Base-by-base conservation (phyloP, 2,888 invertebrate genomes). In the Digitonthophagus gazella region DNA sequence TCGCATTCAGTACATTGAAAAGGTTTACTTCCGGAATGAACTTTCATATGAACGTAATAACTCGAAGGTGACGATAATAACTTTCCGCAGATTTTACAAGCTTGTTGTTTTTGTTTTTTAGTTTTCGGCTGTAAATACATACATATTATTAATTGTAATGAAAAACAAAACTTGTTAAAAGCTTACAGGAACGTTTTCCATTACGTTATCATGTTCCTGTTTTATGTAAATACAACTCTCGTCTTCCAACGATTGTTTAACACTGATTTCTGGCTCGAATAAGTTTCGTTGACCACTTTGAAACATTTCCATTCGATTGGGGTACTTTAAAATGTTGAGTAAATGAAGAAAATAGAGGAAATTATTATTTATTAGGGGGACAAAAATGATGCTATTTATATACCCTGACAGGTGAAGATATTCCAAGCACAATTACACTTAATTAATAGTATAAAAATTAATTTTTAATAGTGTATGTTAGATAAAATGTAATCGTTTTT, bases 21-120 rank as follows among this genome's bases (percentile, higher is more conserved):
- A 71, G 92, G 92, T 81, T 93, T 93, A 80, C 90, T 90, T 76
- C 91, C 90, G 18, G 92, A 92, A 83, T 93, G 92, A 74, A 91
- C 85, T 82, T 92, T 92, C 91, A 92, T 91, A 82, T 93, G 93
- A 76, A 92, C 93, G 80, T 93, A 92, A 80, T 92, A 92, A 74
- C 91, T 91, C 57, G 91, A 91, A 70, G 91, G 89, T 11, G 91
- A 92, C 67, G 92, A 91, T 72, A 92, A 82, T 71, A 91, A 89
- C 85, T 91, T 91, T 69, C 91, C 91, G 81, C 92, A 92, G 70
- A 91, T 87, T 84, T 91, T 91, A 83, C 93, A 93, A 73, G 89
- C 89, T 80, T 92, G 92, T 58, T 91, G 90, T 78, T 91, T 91
- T 11, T 61, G 61, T 61, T 61, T 61, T 5, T 20, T 18, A 19